Percentiles rank a stretch among this genome's conserved stretches.
Conservation (phyloP, 2,113 vertebrate species). For the Pituophis catenifer region DNA sequence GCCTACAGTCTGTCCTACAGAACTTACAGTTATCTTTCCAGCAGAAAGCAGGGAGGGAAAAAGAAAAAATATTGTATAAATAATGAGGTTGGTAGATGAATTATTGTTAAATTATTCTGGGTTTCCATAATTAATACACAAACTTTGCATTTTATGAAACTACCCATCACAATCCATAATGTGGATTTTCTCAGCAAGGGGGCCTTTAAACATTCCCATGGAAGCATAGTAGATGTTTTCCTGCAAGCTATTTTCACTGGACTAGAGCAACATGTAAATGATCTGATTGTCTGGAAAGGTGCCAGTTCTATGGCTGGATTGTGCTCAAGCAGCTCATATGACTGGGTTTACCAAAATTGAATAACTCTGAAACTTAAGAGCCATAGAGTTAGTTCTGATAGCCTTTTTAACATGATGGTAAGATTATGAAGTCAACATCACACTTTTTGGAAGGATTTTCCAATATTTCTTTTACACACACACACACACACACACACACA, state of each 20-base stretch:
- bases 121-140: neutral
- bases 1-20: neutral
- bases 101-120: neutral
- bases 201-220: neutral
- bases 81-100: neutral
- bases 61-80: neutral
- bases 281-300: neutral
- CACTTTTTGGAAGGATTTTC: neutral
- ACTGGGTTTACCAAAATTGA: neutral
- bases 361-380: neutral
- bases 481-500: too few species aligned
- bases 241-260: slow-evolving; percentile 7
- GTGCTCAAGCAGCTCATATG: neutral
- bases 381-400: neutral
- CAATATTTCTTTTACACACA: neutral
- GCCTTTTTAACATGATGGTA: neutral
- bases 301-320: neutral
- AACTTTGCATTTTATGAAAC: neutral
- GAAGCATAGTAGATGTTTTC: neutral
- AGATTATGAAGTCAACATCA: neutral
- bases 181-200: neutral
- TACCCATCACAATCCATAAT: neutral
- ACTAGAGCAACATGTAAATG: neutral
- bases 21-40: neutral
- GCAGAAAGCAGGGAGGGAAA: slow-evolving; percentile 20